A percentile compares a stretch with the other conserved stretches of the same genome.
These are phyloP conservation scores for Petrocephalus schoutedeni DNA, from an alignment of 2,797 vertebrate genomes.

Conservation along the genomic window DNA sequence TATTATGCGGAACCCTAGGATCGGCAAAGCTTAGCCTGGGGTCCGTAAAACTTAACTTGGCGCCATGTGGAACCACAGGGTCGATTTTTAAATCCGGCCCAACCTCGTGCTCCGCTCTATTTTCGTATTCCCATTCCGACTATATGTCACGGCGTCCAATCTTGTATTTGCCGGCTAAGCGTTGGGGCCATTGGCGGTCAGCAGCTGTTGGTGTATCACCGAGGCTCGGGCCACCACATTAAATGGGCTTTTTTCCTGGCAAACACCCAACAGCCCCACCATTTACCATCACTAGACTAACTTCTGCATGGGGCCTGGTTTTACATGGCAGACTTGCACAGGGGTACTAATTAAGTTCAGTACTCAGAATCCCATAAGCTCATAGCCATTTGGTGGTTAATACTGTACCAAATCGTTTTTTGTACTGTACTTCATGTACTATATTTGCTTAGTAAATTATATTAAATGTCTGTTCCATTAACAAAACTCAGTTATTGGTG, in stretches of 20 bases:
- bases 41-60: not conserved
- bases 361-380: not conserved
- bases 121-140: not conserved
- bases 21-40: not conserved
- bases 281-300: not conserved
- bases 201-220: not conserved
- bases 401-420: not conserved
- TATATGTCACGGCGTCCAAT: not conserved
- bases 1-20: not conserved
- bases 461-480: not conserved
- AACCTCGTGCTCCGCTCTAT: not conserved
- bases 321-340: not conserved
- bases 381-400: not conserved
- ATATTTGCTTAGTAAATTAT: not conserved
- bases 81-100: not conserved
- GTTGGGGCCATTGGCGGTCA: not conserved
- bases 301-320: not conserved
- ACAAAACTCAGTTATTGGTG: not conserved
- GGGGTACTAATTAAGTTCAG: not conserved
- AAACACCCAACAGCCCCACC: not conserved
- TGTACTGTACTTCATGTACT: not conserved
- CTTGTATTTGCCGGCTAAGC: not conserved
- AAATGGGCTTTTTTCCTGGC: not conserved
- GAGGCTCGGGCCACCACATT: not conserved
- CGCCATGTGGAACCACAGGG: not conserved